phyloP scores from a whole-genome alignment of 2,797 vertebrate species.

The Parauchenoglanis ngamensis region DNA sequence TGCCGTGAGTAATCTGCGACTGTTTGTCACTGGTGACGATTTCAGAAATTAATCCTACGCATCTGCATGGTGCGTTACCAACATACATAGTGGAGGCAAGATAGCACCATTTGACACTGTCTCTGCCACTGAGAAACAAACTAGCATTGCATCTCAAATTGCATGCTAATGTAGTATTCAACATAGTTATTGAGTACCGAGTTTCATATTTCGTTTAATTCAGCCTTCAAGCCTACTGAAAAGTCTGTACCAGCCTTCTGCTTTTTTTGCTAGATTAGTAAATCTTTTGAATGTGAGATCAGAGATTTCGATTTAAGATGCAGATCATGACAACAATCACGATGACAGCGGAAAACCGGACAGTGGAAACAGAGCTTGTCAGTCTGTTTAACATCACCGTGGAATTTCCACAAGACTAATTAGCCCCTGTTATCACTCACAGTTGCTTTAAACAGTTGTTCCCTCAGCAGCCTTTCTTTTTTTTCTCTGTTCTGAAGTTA shows the following conservation, averaged over 20 bases:
- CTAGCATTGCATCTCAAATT: not conserved
- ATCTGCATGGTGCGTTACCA: too few relatives aligned
- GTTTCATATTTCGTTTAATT: not conserved
- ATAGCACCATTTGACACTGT: not conserved
- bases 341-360: not conserved
- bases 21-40: not conserved
- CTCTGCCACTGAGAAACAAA: not conserved
- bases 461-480: not conserved
- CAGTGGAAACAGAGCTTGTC: not conserved
- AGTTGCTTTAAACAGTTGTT: not conserved
- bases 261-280: not conserved
- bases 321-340: not conserved
- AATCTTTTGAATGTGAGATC: not conserved
- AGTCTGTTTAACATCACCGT: not conserved
- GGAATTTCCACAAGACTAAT: not conserved
- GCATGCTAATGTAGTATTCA: not conserved
- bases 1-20: not conserved
- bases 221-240: not conserved
- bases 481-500: not conserved
- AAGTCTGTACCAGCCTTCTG: not conserved
- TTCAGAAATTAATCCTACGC: not conserved
- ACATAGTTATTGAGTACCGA: not conserved
- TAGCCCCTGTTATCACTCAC: not conserved
- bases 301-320: not conserved
- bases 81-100: not conserved